A percentile compares a stretch with the other conserved stretches of the same genome.
Evolutionary conservation across 2,113 vertebrate species (phyloP).

Genomic region (Synchiropus splendidus): DNA sequence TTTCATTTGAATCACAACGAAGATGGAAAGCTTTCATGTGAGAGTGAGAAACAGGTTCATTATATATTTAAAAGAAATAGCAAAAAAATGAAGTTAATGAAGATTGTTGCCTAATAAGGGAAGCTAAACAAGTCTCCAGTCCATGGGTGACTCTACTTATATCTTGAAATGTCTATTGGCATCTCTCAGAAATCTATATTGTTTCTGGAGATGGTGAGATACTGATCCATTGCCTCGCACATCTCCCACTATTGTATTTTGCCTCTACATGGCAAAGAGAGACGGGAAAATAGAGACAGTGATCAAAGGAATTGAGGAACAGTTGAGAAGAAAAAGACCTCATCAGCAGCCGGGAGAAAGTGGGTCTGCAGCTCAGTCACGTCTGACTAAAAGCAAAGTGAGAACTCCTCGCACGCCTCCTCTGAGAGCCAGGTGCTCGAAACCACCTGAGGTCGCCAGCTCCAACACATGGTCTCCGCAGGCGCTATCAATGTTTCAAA

Average conservation of each 20-base stretch:
- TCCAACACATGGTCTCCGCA: conserved; percentile 28
- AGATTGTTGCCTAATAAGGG: no score
- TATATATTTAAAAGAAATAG: no score
- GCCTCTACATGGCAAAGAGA: conserved; percentile 50
- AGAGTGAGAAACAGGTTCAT: no score
- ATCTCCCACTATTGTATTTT: conserved; percentile 7
- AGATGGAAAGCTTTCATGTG: no score
- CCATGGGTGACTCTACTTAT: no score
- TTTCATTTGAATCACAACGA: no score
- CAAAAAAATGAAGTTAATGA: no score
- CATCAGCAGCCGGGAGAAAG: conserved; percentile 40
- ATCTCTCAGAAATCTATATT: no score
- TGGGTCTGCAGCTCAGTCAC: conserved; percentile 17
- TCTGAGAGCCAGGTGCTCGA: conserved; percentile 47
- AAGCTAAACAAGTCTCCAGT: no score
- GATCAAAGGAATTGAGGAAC: conserved; percentile 59
- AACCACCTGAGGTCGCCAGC: conserved; percentile 48
- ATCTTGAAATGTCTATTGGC: no score
- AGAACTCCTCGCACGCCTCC: conserved; percentile 18
- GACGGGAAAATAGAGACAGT: conserved; percentile 56
- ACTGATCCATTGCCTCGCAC: conserved; percentile 1
- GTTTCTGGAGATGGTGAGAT: conserved; percentile 22
- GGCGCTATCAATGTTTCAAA: conserved; percentile 56
- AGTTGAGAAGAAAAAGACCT: conserved; percentile 48
- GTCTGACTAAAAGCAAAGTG: conserved; percentile 42